These are phyloP conservation scores for Ondatra zibethicus DNA, from an alignment of 2,113 vertebrate species.

Conservation along the genomic window DNA sequence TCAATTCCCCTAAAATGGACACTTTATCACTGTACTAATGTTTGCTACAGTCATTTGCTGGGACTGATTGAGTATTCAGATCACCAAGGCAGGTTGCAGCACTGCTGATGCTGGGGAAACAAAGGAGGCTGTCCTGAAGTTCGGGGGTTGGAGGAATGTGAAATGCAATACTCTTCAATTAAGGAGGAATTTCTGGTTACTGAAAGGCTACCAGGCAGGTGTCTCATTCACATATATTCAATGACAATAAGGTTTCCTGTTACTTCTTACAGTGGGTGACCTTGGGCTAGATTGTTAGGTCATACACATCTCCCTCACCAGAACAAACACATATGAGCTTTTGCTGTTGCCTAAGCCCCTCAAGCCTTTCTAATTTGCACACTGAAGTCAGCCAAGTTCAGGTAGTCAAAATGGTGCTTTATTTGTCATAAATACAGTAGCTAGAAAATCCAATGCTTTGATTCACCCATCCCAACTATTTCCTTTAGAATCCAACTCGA, in stretches of 20 bases:
- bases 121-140: background rate
- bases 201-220: background rate
- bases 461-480: constrained; percentile 79
- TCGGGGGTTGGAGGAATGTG: constrained; percentile 29
- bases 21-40: background rate
- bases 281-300: background rate
- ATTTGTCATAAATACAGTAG: constrained; percentile 78
- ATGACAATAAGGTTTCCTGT: constrained; percentile 12
- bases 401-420: constrained; percentile 76
- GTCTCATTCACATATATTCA: background rate
- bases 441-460: constrained; percentile 75
- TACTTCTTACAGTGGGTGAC: background rate
- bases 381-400: constrained; percentile 57
- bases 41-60: background rate
- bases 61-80: background rate
- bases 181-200: constrained; percentile 46
- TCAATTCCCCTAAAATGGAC: background rate
- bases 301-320: background rate
- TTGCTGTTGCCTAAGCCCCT: background rate
- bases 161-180: constrained; percentile 57
- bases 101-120: background rate
- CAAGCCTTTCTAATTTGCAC: constrained; percentile 54
- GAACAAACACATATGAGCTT: constrained; percentile 55
- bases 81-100: background rate
- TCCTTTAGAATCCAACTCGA: constrained; percentile 73